Percentiles rank a stretch among this genome's conserved stretches.
Evolutionary conservation across 2,888 invertebrate genomes (phyloP).

Genomic region (Stictocephala bisonia): DNA sequence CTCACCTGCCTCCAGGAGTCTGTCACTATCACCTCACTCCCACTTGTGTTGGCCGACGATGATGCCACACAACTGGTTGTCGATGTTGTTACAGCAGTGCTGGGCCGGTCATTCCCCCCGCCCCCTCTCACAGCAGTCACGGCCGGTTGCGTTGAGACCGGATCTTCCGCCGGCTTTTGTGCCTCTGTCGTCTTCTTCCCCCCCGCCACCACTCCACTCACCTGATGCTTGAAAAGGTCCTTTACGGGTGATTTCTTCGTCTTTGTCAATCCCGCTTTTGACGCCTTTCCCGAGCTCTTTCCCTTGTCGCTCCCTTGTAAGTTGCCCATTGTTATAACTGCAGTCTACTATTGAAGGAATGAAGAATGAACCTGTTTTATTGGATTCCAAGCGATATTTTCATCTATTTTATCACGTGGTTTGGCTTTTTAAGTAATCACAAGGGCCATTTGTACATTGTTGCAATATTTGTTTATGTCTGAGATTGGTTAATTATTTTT

Average conservation of each 20-base stretch:
- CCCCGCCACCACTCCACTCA: slow-evolving; percentile 7
- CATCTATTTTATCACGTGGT: no score
- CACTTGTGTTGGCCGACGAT: slow-evolving; percentile 44
- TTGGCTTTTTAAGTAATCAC: no score
- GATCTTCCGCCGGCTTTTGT: slow-evolving; percentile 45
- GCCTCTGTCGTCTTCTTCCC: slow-evolving; percentile 11
- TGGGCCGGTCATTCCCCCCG: slow-evolving; percentile 27
- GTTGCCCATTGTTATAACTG: slow-evolving; percentile 64
- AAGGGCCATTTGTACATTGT: no score
- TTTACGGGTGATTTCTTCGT: slow-evolving; percentile 54
- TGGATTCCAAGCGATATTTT: no score
- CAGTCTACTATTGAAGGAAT: no score
- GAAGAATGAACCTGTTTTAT: no score
- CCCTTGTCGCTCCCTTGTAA: slow-evolving; percentile 57
- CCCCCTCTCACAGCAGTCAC: slow-evolving; percentile 45
- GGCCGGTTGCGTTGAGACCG: slow-evolving; percentile 46
- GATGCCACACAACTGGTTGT: slow-evolving; percentile 4
- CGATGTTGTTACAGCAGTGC: background rate
- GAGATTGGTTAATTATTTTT: no score
- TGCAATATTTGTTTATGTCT: no score
- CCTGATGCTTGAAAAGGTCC: slow-evolving; percentile 47
- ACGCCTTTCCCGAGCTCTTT: background rate
- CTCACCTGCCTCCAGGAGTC: slow-evolving; percentile 65
- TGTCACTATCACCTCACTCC: slow-evolving; percentile 62
- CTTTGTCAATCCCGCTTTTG: slow-evolving; percentile 47